Base-by-base conservation (phyloP, 2,888 invertebrate genomes). In the Callyntrura guangdongensis region DNA sequence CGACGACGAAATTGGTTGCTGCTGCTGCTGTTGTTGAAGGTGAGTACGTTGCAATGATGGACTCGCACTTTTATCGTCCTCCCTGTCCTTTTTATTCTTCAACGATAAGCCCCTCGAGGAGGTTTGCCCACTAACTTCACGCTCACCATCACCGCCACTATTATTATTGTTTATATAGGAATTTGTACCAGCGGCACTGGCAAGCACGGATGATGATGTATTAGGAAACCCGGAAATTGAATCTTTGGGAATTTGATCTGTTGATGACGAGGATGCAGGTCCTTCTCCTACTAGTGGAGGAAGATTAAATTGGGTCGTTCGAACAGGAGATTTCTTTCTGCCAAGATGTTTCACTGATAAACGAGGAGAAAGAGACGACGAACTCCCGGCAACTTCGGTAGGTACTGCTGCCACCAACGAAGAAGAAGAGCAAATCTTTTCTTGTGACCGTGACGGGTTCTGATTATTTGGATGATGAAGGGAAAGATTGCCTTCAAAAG, bases 221-320 rank as follows among this genome's bases (percentile, higher is more conserved):
- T 89, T 89, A 27, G 82, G 9, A 22, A 17, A 20, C 14, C 61
- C 83, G 77, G 89, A 89, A 89, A 89, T 89, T 83, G 84, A 84
- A 89, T 89, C 89, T 77, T 74, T 83, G 27, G 84, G 89, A 89
- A 84, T 84, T 77, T 84, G 84, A 84, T 84, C 89, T 72, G 81
- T 47, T 25, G 88, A 20, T 72, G 72, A 64, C 27, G 81, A 81
- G 14, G 67, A 56, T 2, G 72, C 14, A 1, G 17, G 36, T 36
- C 36, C 36, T 36, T 36, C 36, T 36, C 36, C 72, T 72, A 0
- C 45, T 61, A 61, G 47, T 6, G 47, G 17, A 14, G 82, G 72
- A 82, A 83, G 88, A 82, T 69, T 83, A 88, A 88, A 88, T 72
- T 88, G 88, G 53, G 72, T 72, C 2, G 88, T 88, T 88, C 88